Percentiles rank a stretch among this genome's conserved stretches.
phyloP scores from a whole-genome alignment of 2,797 vertebrate genomes.

The Enteromius argenteus region DNA sequence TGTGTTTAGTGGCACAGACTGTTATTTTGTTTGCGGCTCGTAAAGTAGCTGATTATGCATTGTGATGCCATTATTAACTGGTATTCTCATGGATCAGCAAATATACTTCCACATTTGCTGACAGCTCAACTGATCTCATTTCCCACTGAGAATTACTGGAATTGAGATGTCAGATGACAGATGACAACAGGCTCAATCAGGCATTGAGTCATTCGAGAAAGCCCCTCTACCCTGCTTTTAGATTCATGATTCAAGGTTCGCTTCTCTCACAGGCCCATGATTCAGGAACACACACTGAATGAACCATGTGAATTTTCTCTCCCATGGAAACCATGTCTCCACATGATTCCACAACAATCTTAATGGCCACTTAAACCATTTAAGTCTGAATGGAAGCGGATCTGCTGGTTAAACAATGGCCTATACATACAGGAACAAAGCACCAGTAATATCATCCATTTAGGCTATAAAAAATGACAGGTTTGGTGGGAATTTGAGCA shows the following conservation, averaged over 20 bases:
- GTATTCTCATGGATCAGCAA: constrained; percentile 39
- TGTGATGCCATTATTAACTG: constrained; percentile 27
- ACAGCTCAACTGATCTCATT: constrained; percentile 19
- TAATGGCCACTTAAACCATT: constrained; percentile 62
- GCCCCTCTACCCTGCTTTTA: constrained; percentile 64
- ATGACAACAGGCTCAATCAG: constrained; percentile 30
- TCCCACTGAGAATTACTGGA: constrained; percentile 35
- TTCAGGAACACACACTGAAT: constrained; percentile 59
- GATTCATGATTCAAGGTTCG: constrained; percentile 56
- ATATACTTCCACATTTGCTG: constrained; percentile 33
- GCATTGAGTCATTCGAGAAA: constrained; percentile 65
- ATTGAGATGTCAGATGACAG: neutral
- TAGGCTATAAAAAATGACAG: constrained; percentile 2
- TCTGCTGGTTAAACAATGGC: constrained; percentile 51
- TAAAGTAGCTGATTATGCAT: constrained; percentile 27
- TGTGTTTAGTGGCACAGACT: neutral
- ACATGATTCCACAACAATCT: constrained; percentile 26
- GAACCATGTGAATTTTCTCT: constrained; percentile 42
- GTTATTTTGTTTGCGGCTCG: neutral
- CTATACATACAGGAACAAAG: constrained; percentile 34
- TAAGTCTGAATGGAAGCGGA: constrained; percentile 70
- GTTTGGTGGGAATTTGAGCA: constrained; percentile 11
- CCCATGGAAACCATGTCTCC: constrained; percentile 68
- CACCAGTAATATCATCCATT: constrained; percentile 12
- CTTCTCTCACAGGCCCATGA: constrained; percentile 52